These are phyloP conservation scores for Glaucidium brasilianum DNA, from an alignment of 2,113 vertebrate genomes.

Conservation along the genomic window DNA sequence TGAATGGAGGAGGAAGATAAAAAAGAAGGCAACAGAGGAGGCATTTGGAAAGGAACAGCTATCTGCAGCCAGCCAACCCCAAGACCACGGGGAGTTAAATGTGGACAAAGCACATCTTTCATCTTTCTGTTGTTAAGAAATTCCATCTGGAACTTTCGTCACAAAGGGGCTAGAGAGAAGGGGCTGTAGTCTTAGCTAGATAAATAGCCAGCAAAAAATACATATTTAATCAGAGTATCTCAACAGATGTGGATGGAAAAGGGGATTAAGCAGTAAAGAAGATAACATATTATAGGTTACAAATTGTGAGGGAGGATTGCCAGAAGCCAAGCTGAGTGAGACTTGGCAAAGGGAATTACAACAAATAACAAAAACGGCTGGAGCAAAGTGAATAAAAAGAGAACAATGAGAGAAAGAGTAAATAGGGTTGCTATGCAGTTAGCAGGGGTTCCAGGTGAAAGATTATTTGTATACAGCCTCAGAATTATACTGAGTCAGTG, in stretches of 20 bases:
- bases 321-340: slow-evolving; percentile 35
- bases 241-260: slow-evolving; percentile 29
- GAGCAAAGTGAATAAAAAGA: slow-evolving; percentile 26
- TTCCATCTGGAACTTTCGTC: neutral
- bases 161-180: neutral
- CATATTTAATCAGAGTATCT: neutral
- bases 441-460: neutral
- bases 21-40: neutral
- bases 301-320: slow-evolving; percentile 26
- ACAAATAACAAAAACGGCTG: slow-evolving; percentile 9
- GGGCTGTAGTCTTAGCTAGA: neutral
- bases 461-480: neutral
- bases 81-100: neutral
- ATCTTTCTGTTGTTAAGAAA: neutral
- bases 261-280: slow-evolving; percentile 2
- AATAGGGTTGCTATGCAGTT: slow-evolving; percentile 25
- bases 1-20: neutral
- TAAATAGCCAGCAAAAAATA: neutral
- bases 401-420: neutral
- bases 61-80: neutral
- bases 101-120: neutral
- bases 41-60: neutral
- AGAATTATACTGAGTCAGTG: neutral
- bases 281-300: slow-evolving; percentile 15
- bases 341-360: slow-evolving; percentile 40